Conservation (phyloP, 1,140 invertebrate genomes). For the Oscheius sp. region DNA sequence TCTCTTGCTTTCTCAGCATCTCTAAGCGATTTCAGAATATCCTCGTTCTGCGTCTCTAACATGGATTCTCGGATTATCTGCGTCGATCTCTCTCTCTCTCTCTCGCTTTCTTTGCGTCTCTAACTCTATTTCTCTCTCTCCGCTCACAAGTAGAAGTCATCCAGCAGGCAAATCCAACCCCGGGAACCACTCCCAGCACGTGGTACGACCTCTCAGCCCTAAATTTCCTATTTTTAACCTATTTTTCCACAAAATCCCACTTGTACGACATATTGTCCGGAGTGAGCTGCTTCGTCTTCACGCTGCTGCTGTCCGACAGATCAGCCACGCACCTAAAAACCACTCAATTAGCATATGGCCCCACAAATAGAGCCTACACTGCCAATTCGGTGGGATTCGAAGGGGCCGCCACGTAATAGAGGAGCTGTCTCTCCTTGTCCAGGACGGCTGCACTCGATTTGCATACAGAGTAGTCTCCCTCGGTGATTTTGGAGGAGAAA, state of each 20-base stretch:
- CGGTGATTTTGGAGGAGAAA: too few species aligned
- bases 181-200: conserved; percentile 46
- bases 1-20: too few species aligned
- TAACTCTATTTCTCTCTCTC: too few species aligned
- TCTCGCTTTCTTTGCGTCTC: too few species aligned
- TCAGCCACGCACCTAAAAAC: conserved; percentile 63
- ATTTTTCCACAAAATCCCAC: too few species aligned
- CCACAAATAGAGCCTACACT: conserved; percentile 28
- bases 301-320: conserved; percentile 13
- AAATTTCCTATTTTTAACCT: too few species aligned
- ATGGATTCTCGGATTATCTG: too few species aligned
- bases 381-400: conserved; percentile 30
- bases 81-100: too few species aligned
- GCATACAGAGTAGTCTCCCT: conserved; percentile 9
- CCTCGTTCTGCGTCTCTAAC: too few species aligned
- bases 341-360: conserved; percentile 37
- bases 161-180: conserved; percentile 73
- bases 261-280: conserved; percentile 58
- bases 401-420: conserved; percentile 52
- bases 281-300: conserved; percentile 1
- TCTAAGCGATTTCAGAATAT: too few species aligned
- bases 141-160: conserved; percentile 89
- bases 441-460: conserved; percentile 35
- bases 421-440: conserved; percentile 39
- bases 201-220: conserved; percentile 36